These are phyloP conservation scores for Metallyticus violacea DNA, from an alignment of 2,888 invertebrate species.

Conservation along the genomic window DNA sequence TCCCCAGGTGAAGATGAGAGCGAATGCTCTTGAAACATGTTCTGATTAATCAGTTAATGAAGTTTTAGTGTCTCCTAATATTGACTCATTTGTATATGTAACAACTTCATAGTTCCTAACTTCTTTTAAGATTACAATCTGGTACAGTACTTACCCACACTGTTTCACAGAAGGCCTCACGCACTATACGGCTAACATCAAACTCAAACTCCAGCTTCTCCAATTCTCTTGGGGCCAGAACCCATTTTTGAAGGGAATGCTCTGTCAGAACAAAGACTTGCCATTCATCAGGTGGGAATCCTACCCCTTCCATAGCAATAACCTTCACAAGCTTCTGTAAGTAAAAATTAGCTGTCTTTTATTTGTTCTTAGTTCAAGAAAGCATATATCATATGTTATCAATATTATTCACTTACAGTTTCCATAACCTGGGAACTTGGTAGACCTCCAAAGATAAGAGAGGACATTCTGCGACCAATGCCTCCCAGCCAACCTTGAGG, in stretches of 20 bases:
- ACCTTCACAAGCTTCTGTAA: constrained; percentile 62
- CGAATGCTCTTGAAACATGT: too few relatives aligned
- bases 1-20: too few relatives aligned
- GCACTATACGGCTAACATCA: constrained; percentile 68
- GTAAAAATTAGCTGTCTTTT: not conserved
- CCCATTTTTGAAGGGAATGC: constrained; percentile 81
- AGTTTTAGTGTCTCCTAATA: too few relatives aligned
- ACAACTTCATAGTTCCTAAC: too few relatives aligned
- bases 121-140: too few relatives aligned
- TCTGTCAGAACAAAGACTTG: constrained; percentile 72
- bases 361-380: not conserved
- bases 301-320: constrained; percentile 47
- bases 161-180: constrained; percentile 65
- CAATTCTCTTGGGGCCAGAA: constrained; percentile 52
- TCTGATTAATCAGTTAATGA: too few relatives aligned
- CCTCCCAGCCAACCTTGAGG: constrained; percentile 85
- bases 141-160: constrained; percentile 59
- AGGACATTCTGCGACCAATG: constrained; percentile 75
- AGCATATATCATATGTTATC: constrained; percentile 25
- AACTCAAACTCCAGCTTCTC: constrained; percentile 74
- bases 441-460: constrained; percentile 70
- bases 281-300: constrained; percentile 49
- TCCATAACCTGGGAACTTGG: constrained; percentile 40
- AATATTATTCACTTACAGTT: constrained; percentile 35
- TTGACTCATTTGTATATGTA: too few relatives aligned